Conservation (phyloP, 2,797 vertebrate genomes). For the Erpetoichthys calabaricus region DNA sequence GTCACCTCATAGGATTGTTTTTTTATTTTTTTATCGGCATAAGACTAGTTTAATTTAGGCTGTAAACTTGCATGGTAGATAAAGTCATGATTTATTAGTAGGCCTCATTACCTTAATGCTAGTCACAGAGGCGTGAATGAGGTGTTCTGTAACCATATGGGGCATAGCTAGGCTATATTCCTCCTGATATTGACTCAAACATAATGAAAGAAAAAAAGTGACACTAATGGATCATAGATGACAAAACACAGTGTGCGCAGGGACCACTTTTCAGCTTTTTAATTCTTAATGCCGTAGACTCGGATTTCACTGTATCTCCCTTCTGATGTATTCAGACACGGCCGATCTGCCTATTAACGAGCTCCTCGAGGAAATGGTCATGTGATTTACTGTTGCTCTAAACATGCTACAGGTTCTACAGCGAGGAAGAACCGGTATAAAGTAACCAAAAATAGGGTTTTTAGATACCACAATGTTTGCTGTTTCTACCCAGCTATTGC, state of each 20-base stretch:
- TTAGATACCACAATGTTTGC: slow-evolving; percentile 32
- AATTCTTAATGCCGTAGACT: slow-evolving; percentile 55
- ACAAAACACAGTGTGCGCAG: slow-evolving; percentile 57
- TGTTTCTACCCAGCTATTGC: slow-evolving; percentile 32
- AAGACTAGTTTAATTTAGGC: no score
- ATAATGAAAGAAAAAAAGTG: slow-evolving; percentile 40
- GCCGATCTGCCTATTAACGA: slow-evolving; percentile 45
- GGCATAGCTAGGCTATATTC: slow-evolving; percentile 44
- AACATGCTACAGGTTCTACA: slow-evolving; percentile 48
- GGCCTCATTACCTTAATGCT: no score
- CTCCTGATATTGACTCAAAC: slow-evolving; percentile 61
- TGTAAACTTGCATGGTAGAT: no score
- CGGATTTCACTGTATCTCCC: slow-evolving; percentile 51
- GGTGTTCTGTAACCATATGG: slow-evolving; percentile 63
- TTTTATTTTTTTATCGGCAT: no score
- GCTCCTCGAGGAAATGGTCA: slow-evolving; percentile 60
- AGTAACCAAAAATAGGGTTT: slow-evolving; percentile 41
- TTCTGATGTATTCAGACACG: slow-evolving; percentile 27
- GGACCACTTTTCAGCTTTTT: slow-evolving; percentile 58
- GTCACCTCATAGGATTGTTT: no score
- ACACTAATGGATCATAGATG: slow-evolving; percentile 69
- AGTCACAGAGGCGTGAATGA: slow-evolving; percentile 53
- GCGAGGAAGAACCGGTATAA: slow-evolving; percentile 34
- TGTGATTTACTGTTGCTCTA: slow-evolving; percentile 66
- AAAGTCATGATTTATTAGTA: no score